Evolutionary conservation across 2,113 vertebrate genomes (phyloP).

Genomic region (Suricata suricatta): DNA sequence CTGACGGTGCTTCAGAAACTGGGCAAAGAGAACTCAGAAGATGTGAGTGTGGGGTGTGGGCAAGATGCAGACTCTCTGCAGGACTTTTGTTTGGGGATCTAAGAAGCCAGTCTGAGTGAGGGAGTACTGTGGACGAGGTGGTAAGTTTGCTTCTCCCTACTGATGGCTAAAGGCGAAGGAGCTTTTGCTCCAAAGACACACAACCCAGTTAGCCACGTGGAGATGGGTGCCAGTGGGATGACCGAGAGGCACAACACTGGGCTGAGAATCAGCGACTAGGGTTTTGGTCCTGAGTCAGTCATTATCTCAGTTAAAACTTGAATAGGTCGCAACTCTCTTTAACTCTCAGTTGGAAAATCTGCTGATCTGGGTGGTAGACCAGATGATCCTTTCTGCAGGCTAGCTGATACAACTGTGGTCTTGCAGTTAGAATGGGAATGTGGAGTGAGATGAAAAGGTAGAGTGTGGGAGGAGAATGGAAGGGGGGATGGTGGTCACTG

Average conservation of each 20-base stretch:
- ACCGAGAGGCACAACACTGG: neutral
- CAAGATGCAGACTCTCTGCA: neutral
- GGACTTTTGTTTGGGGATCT: neutral
- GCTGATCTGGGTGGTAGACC: neutral
- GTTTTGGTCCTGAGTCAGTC: neutral
- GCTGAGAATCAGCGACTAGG: neutral
- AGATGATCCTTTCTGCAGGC: neutral
- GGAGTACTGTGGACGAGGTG: neutral
- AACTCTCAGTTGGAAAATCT: neutral
- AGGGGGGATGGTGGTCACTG: rapidly evolving
- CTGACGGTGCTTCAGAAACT: constrained; percentile 92
- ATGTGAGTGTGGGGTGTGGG: constrained; percentile 79
- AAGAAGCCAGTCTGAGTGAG: neutral
- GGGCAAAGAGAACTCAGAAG: constrained; percentile 50
- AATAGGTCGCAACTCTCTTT: neutral
- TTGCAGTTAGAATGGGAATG: neutral
- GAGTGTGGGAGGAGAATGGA: neutral
- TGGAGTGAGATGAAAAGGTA: neutral
- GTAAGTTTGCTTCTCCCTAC: neutral
- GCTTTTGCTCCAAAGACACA: too few relatives aligned
- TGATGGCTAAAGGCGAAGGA: neutral
- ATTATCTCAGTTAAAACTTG: neutral
- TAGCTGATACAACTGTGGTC: neutral
- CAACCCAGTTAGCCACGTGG: neutral
- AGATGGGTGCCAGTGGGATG: too few relatives aligned